Percentiles rank a stretch among this genome's conserved stretches.
Conservation (phyloP, 2,888 invertebrate genomes). For the Tetranychus piercei region DNA sequence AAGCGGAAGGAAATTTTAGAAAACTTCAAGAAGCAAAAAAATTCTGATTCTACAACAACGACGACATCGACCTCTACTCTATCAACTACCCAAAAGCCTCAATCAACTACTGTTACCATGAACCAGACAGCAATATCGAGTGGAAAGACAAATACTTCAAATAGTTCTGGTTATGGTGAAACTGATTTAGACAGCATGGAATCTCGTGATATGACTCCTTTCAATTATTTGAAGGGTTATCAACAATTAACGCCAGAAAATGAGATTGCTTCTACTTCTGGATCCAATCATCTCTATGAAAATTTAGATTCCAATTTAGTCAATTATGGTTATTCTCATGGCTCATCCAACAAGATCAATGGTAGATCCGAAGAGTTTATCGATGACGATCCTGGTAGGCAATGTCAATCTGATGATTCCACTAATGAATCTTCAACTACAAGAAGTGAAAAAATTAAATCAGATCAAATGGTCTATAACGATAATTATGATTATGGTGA, state of each 20-base stretch:
- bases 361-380: not conserved
- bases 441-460: too few species aligned
- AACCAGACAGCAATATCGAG: constrained; percentile 20
- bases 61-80: not conserved
- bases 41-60: constrained; percentile 29
- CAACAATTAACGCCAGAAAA: not conserved
- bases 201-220: constrained; percentile 41
- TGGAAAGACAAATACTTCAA: constrained; percentile 39
- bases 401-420: not conserved
- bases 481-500: not conserved
- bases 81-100: constrained; percentile 31
- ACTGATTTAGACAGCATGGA: constrained; percentile 70
- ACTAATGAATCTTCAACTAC: not conserved
- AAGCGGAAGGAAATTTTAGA: constrained; percentile 56
- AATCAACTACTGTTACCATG: constrained; percentile 26
- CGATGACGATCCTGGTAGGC: not conserved
- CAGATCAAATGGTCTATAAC: too few species aligned
- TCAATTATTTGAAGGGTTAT: not conserved
- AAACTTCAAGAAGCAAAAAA: constrained; percentile 10
- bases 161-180: constrained; percentile 60
- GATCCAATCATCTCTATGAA: not conserved
- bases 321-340: not conserved
- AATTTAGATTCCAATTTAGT: constrained; percentile 2
- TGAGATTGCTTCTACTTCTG: not conserved
- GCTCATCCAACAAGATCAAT: not conserved